A percentile compares a stretch with the other conserved stretches of the same genome.
Conservation (phyloP, 2,113 vertebrate genomes). For the Cebus imitator region DNA sequence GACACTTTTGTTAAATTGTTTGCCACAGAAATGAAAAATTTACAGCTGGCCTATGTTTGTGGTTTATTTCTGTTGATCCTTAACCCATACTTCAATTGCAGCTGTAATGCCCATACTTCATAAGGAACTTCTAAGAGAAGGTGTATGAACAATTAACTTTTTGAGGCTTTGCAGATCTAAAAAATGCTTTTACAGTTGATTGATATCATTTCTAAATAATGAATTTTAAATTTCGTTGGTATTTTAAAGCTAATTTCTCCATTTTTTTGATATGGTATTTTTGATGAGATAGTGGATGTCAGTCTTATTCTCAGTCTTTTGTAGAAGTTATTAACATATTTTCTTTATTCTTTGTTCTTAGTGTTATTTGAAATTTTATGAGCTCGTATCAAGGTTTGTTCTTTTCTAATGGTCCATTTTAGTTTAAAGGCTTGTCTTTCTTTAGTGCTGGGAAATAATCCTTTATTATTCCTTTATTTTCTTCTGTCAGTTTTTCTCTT, state of each 20-base stretch:
- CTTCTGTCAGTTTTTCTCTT: background rate
- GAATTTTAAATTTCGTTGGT: background rate
- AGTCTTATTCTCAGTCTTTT: background rate
- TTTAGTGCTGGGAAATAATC: background rate
- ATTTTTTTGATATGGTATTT: background rate
- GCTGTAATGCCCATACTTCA: background rate
- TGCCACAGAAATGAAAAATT: background rate
- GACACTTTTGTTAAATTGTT: background rate
- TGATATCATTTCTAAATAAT: background rate
- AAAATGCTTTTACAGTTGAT: background rate
- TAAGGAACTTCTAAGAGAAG: background rate
- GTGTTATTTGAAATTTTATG: background rate
- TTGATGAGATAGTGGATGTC: background rate
- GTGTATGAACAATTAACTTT: background rate
- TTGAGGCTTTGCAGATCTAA: background rate
- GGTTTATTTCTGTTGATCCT: background rate
- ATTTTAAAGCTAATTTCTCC: slow-evolving; percentile 1
- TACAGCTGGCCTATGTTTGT: background rate
- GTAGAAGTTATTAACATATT: background rate
- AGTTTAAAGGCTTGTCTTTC: background rate
- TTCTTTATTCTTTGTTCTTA: background rate
- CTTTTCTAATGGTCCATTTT: background rate
- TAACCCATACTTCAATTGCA: background rate
- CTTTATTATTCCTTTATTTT: background rate
- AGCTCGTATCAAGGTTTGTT: background rate